phyloP scores from a whole-genome alignment of 2,888 invertebrate genomes.

The Tetanocera ferruginea region DNA sequence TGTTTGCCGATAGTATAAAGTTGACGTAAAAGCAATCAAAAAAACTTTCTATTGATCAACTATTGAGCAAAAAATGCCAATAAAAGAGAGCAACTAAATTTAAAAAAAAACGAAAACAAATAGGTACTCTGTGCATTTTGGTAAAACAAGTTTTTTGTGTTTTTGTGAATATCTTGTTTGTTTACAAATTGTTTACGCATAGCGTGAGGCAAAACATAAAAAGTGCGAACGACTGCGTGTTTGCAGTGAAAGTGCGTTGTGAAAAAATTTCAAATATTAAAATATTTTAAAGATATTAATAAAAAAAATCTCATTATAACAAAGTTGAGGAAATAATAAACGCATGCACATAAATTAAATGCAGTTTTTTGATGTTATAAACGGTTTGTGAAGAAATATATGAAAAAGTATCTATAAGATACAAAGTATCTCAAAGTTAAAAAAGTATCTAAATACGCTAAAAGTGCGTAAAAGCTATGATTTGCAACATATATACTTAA shows the following conservation, averaged over 20 bases:
- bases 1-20: not conserved
- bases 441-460: not conserved
- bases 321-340: not conserved
- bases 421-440: not conserved
- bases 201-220: not conserved
- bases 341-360: not conserved
- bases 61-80: not conserved
- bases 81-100: not conserved
- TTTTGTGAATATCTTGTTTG: constrained; percentile 2
- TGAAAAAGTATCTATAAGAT: not conserved
- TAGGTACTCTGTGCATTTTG: not conserved
- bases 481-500: not conserved
- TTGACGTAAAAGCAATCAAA: not conserved
- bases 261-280: not conserved
- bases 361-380: not conserved
- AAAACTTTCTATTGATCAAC: constrained; percentile 15
- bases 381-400: not conserved
- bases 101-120: not conserved
- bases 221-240: not conserved
- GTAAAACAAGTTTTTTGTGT: not conserved
- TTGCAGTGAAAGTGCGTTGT: constrained; percentile 15
- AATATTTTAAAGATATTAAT: not conserved
- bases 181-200: constrained; percentile 23
- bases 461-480: not conserved
- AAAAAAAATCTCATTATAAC: not conserved